These are phyloP conservation scores for Caenorhabditis macrosperma DNA, from an alignment of 2,888 invertebrate genomes.

Conservation along the genomic window DNA sequence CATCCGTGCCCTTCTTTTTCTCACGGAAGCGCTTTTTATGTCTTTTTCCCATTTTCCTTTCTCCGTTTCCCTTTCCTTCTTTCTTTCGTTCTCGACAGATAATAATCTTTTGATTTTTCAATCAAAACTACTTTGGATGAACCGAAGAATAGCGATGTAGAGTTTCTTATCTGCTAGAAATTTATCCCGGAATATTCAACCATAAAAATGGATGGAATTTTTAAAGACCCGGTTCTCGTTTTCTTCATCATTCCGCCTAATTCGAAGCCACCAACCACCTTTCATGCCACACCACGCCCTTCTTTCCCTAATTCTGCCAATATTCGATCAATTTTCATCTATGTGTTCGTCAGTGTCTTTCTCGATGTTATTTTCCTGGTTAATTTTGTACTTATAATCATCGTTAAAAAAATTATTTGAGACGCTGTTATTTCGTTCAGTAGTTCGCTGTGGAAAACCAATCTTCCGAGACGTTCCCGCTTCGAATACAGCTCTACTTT, in stretches of 20 bases:
- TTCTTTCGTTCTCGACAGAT: slow-evolving; percentile 24
- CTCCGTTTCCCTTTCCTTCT: not conserved
- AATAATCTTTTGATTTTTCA: slow-evolving; percentile 39
- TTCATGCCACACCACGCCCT: slow-evolving; percentile 32
- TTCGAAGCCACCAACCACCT: slow-evolving; percentile 17
- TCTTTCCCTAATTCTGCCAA: not conserved
- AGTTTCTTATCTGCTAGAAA: not conserved
- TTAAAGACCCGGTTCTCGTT: slow-evolving; percentile 37
- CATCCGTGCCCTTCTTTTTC: slow-evolving; percentile 39
- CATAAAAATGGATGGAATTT: slow-evolving; percentile 38
- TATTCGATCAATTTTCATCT: slow-evolving; percentile 20
- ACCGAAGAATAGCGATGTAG: not conserved
- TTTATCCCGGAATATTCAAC: not conserved
- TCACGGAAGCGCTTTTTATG: slow-evolving; percentile 24
- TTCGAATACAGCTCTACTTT: too few species aligned
- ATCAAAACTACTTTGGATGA: slow-evolving; percentile 9
- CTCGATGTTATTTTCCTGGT: slow-evolving; percentile 24
- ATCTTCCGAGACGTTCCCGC: too few species aligned
- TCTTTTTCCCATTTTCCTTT: slow-evolving; percentile 4
- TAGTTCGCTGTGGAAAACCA: too few species aligned
- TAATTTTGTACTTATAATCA: not conserved
- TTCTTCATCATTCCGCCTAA: slow-evolving; percentile 17
- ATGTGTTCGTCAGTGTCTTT: too few species aligned
- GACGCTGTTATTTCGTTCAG: too few species aligned
- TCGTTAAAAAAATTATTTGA: too few species aligned